These are phyloP conservation scores for Helicorthomorpha holstii DNA, from an alignment of 1,140 invertebrate genomes.

Conservation along the genomic window DNA sequence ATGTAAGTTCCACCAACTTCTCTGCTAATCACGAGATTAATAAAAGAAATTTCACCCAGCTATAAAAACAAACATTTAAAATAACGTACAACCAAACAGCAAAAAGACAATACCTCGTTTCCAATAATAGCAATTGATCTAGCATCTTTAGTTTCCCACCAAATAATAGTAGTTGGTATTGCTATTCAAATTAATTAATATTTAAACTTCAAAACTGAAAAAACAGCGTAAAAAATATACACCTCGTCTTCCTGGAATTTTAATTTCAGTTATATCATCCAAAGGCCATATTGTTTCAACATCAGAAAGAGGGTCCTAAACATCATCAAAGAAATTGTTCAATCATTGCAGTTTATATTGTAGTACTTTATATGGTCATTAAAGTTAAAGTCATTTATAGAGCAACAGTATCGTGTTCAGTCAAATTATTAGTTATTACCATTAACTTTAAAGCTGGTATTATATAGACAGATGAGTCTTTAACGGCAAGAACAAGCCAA, in stretches of 20 bases:
- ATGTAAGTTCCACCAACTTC: constrained; percentile 44
- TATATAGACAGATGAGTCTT: constrained; percentile 41
- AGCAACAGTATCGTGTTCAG: not conserved
- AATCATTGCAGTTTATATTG: not conserved
- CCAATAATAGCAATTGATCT: constrained; percentile 48
- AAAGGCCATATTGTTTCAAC: constrained; percentile 39
- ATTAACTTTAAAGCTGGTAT: constrained; percentile 38
- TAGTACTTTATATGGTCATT: not conserved
- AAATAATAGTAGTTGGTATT: constrained; percentile 34
- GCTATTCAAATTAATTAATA: constrained; percentile 12
- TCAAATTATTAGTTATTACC: constrained; percentile 9
- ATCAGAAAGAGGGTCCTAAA: constrained; percentile 30
- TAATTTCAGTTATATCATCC: constrained; percentile 24
- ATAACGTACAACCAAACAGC: not conserved
- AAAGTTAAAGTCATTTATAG: not conserved
- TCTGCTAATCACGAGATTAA: constrained; percentile 47
- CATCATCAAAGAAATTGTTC: constrained; percentile 4
- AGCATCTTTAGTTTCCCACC: constrained; percentile 50
- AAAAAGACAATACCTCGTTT: constrained; percentile 31
- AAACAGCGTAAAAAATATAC: not conserved
- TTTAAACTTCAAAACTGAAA: not conserved
- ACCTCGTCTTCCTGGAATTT: constrained; percentile 17
- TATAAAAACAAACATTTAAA: constrained; percentile 13
- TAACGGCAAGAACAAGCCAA: constrained; percentile 44
- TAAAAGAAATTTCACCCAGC: constrained; percentile 46